phyloP scores from a whole-genome alignment of 2,113 vertebrate species.

The Falcunculus frontatus region DNA sequence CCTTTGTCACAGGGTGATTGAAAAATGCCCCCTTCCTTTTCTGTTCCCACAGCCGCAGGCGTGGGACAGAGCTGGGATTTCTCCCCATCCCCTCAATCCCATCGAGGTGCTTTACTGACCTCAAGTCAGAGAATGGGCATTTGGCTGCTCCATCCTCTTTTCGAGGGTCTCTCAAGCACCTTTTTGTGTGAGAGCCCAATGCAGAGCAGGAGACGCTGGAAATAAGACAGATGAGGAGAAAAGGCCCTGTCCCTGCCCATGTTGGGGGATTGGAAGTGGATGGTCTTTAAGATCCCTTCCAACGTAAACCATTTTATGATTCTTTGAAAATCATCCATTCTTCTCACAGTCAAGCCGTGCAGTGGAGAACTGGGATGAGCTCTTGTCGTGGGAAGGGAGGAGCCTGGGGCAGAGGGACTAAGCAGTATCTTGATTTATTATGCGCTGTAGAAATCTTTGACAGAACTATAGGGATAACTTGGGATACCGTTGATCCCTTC shows the following conservation, averaged over 20 bases:
- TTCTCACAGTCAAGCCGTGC: not conserved
- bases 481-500: not conserved
- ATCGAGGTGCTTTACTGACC: not conserved
- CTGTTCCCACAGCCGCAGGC: not conserved
- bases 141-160: not conserved
- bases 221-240: not conserved
- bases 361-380: fast-evolving
- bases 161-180: not conserved
- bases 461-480: not conserved
- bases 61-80: not conserved
- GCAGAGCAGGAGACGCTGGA: not conserved
- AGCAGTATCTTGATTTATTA: not conserved
- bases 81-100: fast-evolving
- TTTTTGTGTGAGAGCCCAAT: not conserved
- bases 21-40: not conserved
- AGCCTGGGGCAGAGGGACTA: not conserved
- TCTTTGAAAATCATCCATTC: not conserved
- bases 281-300: not conserved
- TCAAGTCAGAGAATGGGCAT: fast-evolving
- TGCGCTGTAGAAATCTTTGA: not conserved
- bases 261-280: not conserved
- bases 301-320: not conserved
- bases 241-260: not conserved
- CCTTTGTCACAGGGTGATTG: not conserved
- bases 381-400: not conserved